Percentiles rank a stretch among this genome's conserved stretches.
Evolutionary conservation across 1,140 invertebrate species (phyloP).

Genomic region (Seison nebaliae): DNA sequence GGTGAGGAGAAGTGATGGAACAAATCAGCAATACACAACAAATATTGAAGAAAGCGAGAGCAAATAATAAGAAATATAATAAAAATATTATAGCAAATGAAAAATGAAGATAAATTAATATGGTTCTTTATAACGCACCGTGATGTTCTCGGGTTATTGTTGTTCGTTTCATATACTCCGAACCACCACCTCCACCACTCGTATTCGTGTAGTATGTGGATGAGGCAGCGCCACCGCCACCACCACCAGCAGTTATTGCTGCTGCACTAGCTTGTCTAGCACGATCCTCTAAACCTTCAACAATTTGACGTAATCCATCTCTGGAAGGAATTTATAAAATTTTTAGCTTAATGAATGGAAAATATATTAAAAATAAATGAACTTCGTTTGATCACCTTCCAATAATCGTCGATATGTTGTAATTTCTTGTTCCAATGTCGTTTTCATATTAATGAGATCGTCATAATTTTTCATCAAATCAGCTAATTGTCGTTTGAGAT

Average conservation of each 20-base stretch:
- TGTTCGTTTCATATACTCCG: too few relatives aligned
- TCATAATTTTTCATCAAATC: constrained; percentile 10
- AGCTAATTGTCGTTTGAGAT: constrained; percentile 3
- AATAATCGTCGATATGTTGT: constrained; percentile 9
- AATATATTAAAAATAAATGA: too few relatives aligned
- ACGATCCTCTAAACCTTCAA: constrained; percentile 10
- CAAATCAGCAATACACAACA: too few relatives aligned
- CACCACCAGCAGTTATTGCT: not conserved
- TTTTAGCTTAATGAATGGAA: too few relatives aligned
- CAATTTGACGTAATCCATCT: constrained; percentile 10
- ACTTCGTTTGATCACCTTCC: constrained; percentile 6
- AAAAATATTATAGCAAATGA: too few relatives aligned
- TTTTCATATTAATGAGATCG: constrained; percentile 12
- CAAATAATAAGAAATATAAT: too few relatives aligned
- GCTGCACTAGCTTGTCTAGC: constrained; percentile 5
- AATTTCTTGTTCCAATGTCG: constrained; percentile 10
- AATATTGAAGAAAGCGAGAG: too few relatives aligned
- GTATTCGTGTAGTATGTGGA: constrained; percentile 2
- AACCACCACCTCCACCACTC: constrained; percentile 7
- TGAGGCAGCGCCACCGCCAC: not conserved
- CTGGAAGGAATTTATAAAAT: too few relatives aligned
- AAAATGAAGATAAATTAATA: too few relatives aligned
- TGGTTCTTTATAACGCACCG: too few relatives aligned
- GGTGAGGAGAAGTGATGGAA: too few relatives aligned
- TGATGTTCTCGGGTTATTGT: too few relatives aligned